These are phyloP conservation scores for Epinephelus moara DNA, from an alignment of 2,113 vertebrate genomes.

Conservation along the genomic window DNA sequence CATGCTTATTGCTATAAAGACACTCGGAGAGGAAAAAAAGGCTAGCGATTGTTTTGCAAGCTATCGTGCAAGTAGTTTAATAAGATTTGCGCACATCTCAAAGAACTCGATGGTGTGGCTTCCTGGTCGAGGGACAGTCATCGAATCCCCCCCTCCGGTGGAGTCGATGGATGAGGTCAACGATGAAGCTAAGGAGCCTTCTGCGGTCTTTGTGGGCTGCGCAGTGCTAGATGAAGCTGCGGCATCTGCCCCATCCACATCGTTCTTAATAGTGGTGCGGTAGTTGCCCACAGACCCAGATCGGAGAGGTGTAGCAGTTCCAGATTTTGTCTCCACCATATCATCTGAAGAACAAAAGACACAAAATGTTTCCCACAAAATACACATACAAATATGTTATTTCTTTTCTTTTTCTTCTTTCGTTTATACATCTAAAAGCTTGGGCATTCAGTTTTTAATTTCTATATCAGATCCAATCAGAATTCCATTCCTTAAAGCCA, in stretches of 20 bases:
- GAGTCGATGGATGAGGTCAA: constrained; percentile 93
- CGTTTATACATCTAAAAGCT: background rate
- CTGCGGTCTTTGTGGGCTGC: constrained; percentile 84
- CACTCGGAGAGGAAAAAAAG: constrained; percentile 86
- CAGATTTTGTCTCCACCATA: constrained; percentile 93
- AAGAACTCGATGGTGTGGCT: constrained; percentile 99
- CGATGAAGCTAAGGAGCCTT: constrained; percentile 92
- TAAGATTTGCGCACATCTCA: constrained; percentile 99
- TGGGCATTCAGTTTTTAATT: background rate
- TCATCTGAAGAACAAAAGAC: constrained; percentile 86
- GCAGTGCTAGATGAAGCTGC: constrained; percentile 78
- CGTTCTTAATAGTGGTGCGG: constrained; percentile 89
- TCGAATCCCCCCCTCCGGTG: constrained; percentile 82
- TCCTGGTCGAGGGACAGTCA: constrained; percentile 89
- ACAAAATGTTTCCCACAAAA: background rate
- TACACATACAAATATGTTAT: background rate
- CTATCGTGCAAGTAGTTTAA: constrained; percentile 99
- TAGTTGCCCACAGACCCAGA: constrained; percentile 94
- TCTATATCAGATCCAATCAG: background rate
- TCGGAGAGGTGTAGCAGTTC: constrained; percentile 93
- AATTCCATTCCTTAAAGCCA: background rate
- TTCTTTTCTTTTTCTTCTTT: background rate
- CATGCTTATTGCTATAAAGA: constrained; percentile 98
- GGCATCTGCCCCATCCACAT: constrained; percentile 86
- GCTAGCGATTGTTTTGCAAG: constrained; percentile 83